phyloP scores from a whole-genome alignment of 2,113 vertebrate species.

The Ciconia boyciana region DNA sequence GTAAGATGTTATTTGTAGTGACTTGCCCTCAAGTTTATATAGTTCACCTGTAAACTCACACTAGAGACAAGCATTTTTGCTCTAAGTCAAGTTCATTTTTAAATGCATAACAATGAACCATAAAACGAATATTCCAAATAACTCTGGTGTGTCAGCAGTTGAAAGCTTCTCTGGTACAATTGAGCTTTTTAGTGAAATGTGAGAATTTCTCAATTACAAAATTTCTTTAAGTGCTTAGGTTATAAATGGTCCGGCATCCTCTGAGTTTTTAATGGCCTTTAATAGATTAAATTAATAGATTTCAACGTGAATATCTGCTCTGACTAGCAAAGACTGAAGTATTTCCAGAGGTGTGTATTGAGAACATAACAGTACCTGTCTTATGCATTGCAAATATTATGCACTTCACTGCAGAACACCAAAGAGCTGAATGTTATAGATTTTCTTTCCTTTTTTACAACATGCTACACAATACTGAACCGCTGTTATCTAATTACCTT shows the following conservation, averaged over 20 bases:
- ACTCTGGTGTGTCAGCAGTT: neutral
- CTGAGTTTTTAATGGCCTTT: neutral
- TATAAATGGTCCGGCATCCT: neutral
- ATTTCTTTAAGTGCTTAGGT: neutral
- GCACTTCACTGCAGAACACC: neutral
- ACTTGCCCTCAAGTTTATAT: neutral
- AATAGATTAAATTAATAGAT: neutral
- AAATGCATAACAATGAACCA: neutral
- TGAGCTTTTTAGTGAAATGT: neutral
- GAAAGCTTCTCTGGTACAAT: neutral
- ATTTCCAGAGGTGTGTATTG: neutral
- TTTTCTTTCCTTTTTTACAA: neutral
- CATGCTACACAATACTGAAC: neutral
- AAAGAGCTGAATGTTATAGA: neutral
- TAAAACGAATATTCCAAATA: neutral
- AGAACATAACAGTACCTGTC: neutral
- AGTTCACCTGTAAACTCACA: neutral
- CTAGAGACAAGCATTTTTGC: neutral
- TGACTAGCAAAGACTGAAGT: neutral
- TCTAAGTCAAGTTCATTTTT: neutral
- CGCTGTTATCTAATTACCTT: neutral
- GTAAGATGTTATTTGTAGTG: neutral
- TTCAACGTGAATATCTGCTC: neutral
- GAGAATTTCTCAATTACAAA: neutral
- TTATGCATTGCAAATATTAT: neutral